Percentiles rank a stretch among this genome's conserved stretches.
Evolutionary conservation across 2,113 vertebrate species (phyloP).

Genomic region (Paradoxurus hermaphroditus): DNA sequence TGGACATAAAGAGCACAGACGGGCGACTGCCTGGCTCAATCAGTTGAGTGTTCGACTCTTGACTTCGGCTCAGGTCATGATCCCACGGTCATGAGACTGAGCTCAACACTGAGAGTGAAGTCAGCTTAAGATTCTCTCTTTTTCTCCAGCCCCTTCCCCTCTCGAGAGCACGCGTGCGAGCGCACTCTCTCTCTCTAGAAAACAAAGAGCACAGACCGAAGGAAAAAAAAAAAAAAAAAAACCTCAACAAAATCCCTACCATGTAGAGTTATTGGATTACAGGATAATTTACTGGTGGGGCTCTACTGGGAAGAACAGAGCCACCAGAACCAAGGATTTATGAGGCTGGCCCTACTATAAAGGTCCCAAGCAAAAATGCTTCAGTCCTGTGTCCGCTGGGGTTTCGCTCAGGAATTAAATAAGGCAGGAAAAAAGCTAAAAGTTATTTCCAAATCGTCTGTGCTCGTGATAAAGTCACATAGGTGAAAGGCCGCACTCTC

Average conservation of each 20-base stretch:
- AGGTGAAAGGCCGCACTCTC: neutral
- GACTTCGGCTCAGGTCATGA: no score
- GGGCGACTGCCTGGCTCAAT: no score
- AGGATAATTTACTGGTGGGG: neutral
- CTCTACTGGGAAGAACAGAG: neutral
- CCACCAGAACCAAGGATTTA: neutral
- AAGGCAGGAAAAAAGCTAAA: neutral
- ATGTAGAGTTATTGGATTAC: neutral
- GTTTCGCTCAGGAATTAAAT: neutral
- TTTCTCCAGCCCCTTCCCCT: no score
- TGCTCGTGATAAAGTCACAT: neutral
- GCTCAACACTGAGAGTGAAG: no score
- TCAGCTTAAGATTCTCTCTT: no score
- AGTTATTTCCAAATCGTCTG: constrained; percentile 1
- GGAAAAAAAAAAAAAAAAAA: neutral
- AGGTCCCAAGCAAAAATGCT: neutral
- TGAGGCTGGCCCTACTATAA: neutral
- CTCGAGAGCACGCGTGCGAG: no score
- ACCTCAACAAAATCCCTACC: neutral
- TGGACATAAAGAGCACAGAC: neutral
- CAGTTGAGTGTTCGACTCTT: no score
- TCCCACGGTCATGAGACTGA: no score
- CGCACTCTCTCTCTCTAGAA: no score
- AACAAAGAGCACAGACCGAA: neutral
- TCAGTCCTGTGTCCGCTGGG: neutral